phyloP scores from a whole-genome alignment of 2,888 invertebrate species.

The Eilema sororculum region DNA sequence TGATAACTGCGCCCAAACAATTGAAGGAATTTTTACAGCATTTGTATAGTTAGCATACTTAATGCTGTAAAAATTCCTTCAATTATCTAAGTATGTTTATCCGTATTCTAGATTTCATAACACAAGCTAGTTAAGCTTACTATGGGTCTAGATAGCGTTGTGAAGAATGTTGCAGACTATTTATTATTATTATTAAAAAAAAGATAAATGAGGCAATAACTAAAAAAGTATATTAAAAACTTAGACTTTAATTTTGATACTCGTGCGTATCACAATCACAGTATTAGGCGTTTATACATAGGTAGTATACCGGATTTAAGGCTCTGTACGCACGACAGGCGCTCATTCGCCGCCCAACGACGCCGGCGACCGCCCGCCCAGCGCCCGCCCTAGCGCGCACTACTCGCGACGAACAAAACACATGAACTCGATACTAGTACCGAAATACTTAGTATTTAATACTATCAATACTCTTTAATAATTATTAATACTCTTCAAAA shows the following conservation, averaged over 20 bases:
- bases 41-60: too few species aligned
- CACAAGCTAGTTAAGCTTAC: too few species aligned
- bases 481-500: conserved; percentile 3
- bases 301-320: conserved; percentile 55
- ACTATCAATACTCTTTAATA: conserved; percentile 1
- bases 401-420: conserved; percentile 25
- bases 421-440: conserved; percentile 17
- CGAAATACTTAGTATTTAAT: conserved; percentile 10
- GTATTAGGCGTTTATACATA: conserved; percentile 26
- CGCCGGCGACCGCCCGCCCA: conserved; percentile 72
- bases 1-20: too few species aligned
- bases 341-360: conserved; percentile 72
- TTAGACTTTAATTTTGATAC: background rate
- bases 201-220: too few species aligned
- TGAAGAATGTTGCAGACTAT: too few species aligned
- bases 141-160: too few species aligned
- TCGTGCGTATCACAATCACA: background rate
- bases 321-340: conserved; percentile 39
- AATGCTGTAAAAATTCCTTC: too few species aligned
- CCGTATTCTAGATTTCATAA: too few species aligned
- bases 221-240: background rate
- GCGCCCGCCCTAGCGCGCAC: conserved; percentile 43
- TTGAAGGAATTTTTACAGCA: too few species aligned
- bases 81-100: too few species aligned
- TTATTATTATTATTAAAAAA: too few species aligned